phyloP scores from a whole-genome alignment of 2,113 vertebrate species.

The Zosterops japonicus region DNA sequence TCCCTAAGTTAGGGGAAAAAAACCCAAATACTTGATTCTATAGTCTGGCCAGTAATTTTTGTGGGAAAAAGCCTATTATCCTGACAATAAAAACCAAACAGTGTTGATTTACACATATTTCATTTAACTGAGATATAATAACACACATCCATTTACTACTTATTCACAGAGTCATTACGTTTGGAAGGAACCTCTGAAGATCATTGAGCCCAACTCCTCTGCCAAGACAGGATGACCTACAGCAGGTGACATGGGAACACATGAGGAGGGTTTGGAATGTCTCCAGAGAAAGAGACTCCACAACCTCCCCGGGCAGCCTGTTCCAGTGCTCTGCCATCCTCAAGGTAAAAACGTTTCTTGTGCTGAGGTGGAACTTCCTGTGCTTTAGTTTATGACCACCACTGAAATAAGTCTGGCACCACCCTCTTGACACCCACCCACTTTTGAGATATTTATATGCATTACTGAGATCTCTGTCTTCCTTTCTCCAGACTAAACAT shows the following conservation, averaged over 20 bases:
- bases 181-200: not conserved
- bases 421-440: not conserved
- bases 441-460: not conserved
- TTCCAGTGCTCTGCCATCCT: not conserved
- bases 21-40: not conserved
- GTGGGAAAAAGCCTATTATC: not conserved
- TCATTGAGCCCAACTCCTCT: accelerated
- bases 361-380: not conserved
- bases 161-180: not conserved
- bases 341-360: not conserved
- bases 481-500: not conserved
- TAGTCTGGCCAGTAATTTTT: not conserved
- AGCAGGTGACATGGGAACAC: not conserved
- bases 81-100: not conserved
- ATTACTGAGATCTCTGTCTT: not conserved
- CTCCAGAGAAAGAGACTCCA: not conserved
- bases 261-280: not conserved
- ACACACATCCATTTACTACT: not conserved
- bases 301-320: not conserved
- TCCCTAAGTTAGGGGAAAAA: not conserved
- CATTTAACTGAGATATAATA: not conserved
- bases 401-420: not conserved
- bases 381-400: not conserved
- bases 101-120: not conserved
- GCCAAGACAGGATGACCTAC: not conserved